Evolutionary conservation across 2,113 vertebrate species (phyloP).

Genomic region (Leiothrix lutea): DNA sequence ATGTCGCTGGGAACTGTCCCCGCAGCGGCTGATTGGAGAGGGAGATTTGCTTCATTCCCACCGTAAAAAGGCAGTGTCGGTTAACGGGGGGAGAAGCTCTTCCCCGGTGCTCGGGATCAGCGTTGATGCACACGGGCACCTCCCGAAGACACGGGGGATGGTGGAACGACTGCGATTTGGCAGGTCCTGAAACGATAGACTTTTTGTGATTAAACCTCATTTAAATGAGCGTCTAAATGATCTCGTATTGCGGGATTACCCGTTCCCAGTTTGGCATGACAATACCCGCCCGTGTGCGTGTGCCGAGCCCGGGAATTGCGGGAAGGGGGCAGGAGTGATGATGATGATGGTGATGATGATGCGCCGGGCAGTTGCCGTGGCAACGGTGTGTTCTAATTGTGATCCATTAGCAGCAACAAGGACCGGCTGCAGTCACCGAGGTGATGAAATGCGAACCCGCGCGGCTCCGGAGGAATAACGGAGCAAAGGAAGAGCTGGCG

Average conservation of each 20-base stretch:
- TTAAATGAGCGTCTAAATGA: constrained; percentile 5
- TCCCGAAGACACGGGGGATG: not conserved
- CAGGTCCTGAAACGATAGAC: not conserved
- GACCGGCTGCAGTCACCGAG: constrained; percentile 51
- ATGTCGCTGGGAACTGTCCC: not conserved
- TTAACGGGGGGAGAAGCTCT: not conserved
- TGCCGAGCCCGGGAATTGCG: not conserved
- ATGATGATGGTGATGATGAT: not conserved
- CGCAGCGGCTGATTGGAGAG: not conserved
- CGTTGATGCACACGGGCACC: not conserved
- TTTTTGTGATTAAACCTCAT: constrained; percentile 12
- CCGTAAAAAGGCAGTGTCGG: not conserved
- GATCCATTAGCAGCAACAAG: constrained; percentile 55
- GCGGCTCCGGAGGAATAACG: not conserved
- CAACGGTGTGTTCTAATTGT: constrained; percentile 67
- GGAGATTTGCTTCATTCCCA: not conserved
- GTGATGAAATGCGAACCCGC: constrained; percentile 66
- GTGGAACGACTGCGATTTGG: not conserved
- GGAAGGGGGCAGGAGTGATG: not conserved
- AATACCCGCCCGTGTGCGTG: not conserved
- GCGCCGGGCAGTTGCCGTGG: constrained; percentile 55
- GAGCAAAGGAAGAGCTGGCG: not conserved
- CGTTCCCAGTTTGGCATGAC: not conserved
- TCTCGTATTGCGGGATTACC: constrained; percentile 10
- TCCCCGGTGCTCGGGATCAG: not conserved